These are phyloP conservation scores for Nephrotoma appendiculata DNA, from an alignment of 2,888 invertebrate genomes.

Conservation along the genomic window DNA sequence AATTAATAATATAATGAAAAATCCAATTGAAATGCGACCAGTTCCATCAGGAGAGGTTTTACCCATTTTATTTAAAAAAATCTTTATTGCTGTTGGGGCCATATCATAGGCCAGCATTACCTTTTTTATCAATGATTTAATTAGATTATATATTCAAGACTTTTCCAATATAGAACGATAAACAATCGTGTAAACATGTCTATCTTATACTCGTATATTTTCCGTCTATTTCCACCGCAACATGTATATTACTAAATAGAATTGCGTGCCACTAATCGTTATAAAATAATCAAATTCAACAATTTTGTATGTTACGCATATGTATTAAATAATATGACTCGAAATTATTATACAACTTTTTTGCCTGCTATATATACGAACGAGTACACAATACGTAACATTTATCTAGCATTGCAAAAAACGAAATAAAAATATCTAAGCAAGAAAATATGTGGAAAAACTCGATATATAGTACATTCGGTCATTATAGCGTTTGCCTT, in stretches of 20 bases:
- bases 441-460: not conserved
- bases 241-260: not conserved
- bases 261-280: not conserved
- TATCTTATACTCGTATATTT: not conserved
- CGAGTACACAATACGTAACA: not conserved
- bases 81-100: not conserved
- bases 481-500: not conserved
- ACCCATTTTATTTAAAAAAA: too few relatives aligned
- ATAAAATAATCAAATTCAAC: not conserved
- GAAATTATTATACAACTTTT: not conserved
- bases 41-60: too few relatives aligned
- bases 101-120: not conserved
- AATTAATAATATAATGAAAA: too few relatives aligned
- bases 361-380: not conserved
- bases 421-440: not conserved
- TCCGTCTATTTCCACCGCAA: not conserved
- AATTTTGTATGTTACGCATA: not conserved
- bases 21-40: too few relatives aligned
- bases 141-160: not conserved
- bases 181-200: not conserved
- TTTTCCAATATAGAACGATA: not conserved
- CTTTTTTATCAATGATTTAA: not conserved
- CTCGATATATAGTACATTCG: not conserved
- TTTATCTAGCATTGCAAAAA: not conserved
- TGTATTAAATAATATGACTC: not conserved